phyloP scores from a whole-genome alignment of 2,888 invertebrate species.

The Oscheius myriophilus region DNA sequence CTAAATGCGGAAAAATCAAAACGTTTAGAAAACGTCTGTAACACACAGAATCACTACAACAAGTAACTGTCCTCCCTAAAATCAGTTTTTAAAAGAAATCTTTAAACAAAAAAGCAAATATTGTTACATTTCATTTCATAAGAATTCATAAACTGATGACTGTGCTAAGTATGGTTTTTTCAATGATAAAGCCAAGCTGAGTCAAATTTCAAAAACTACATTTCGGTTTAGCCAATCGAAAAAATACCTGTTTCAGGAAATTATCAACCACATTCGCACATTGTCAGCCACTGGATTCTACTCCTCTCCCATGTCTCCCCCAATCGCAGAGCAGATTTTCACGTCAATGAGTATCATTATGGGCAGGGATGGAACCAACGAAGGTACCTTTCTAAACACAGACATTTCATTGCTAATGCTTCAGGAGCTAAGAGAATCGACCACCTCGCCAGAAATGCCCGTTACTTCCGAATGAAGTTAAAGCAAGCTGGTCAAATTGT shows the following conservation, averaged over 20 bases:
- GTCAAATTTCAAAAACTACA: too few species aligned
- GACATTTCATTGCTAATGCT: slow-evolving; percentile 20
- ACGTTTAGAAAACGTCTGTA: too few species aligned
- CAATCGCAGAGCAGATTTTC: slow-evolving; percentile 86
- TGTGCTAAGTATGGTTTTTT: too few species aligned
- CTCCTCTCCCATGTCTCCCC: slow-evolving; percentile 77
- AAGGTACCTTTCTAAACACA: slow-evolving; percentile 63
- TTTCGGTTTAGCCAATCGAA: too few species aligned
- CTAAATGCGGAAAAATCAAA: too few species aligned
- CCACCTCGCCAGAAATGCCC: slow-evolving; percentile 73
- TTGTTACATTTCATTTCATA: too few species aligned
- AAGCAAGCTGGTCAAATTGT: slow-evolving; percentile 89
- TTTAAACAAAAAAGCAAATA: too few species aligned
- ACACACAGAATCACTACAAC: too few species aligned
- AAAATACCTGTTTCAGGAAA: slow-evolving; percentile 78
- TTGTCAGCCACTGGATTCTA: slow-evolving; percentile 79
- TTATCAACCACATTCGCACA: slow-evolving; percentile 82
- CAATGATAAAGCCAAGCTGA: too few species aligned
- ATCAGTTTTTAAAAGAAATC: too few species aligned
- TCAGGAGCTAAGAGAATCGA: slow-evolving; percentile 71
- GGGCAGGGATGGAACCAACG: slow-evolving; percentile 83
- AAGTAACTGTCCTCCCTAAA: too few species aligned
- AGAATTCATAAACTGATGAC: too few species aligned
- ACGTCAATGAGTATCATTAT: slow-evolving; percentile 87
- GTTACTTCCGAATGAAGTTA: slow-evolving; percentile 75